phyloP scores from a whole-genome alignment of 2,113 vertebrate species.

The Willisornis vidua region DNA sequence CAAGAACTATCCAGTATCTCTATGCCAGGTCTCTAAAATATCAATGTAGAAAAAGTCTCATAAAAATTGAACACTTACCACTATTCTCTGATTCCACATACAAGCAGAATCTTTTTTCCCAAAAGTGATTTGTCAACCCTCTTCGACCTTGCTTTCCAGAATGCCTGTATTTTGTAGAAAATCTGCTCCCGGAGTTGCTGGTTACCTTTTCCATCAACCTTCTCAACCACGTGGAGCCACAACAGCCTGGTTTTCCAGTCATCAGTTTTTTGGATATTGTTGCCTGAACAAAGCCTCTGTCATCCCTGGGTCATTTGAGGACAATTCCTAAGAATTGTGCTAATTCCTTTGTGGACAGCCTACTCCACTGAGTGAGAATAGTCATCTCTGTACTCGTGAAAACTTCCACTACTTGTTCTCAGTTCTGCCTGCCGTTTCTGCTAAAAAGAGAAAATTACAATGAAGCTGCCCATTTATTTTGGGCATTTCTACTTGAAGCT shows the following conservation, averaged over 20 bases:
- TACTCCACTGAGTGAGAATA: neutral
- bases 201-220: neutral
- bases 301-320: neutral
- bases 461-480: slow-evolving; percentile 6
- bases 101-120: neutral
- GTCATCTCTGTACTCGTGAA: neutral
- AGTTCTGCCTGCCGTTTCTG: neutral
- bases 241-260: neutral
- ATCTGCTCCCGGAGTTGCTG: neutral
- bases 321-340: neutral
- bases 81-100: neutral
- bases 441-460: slow-evolving; percentile 16
- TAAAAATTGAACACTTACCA: slow-evolving; percentile 39
- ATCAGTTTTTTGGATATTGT: neutral
- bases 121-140: neutral
- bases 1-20: neutral
- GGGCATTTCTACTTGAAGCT: neutral
- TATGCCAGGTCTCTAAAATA: neutral
- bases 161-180: neutral
- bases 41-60: neutral
- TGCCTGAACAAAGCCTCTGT: neutral
- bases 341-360: neutral
- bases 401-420: neutral
- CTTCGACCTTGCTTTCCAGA: neutral
- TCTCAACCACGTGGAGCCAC: neutral